These are phyloP conservation scores for Falco columbarius DNA, from an alignment of 2,797 vertebrate species.

Conservation along the genomic window DNA sequence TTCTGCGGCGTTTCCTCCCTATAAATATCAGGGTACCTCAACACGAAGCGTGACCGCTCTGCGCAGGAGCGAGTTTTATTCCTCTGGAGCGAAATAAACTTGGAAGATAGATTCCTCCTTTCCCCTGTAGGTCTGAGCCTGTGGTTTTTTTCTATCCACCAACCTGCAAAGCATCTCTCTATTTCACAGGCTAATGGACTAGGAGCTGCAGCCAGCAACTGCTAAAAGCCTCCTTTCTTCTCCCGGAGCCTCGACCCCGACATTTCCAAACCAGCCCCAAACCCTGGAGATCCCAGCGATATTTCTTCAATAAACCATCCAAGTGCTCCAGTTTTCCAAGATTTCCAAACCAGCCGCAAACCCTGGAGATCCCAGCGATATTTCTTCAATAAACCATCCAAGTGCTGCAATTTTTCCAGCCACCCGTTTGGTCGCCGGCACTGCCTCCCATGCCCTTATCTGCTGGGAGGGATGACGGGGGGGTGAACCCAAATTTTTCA, in stretches of 20 bases:
- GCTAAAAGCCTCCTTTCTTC: neutral
- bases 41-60: accelerated
- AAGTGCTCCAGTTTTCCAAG: neutral
- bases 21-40: accelerated
- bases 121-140: accelerated
- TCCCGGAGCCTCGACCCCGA: accelerated
- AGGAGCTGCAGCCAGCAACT: neutral
- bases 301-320: neutral
- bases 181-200: neutral
- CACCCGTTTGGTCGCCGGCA: accelerated
- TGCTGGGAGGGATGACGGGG: accelerated
- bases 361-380: accelerated
- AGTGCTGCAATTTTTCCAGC: accelerated
- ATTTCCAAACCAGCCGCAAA: neutral
- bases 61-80: neutral
- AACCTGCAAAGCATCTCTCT: neutral
- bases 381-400: neutral
- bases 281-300: neutral
- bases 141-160: neutral
- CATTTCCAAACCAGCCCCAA: neutral
- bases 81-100: neutral
- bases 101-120: accelerated
- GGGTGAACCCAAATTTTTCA: accelerated
- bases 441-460: accelerated
- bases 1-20: neutral